Evolutionary conservation across 2,888 invertebrate genomes (phyloP).

Genomic region (Gastrophysa polygoni): DNA sequence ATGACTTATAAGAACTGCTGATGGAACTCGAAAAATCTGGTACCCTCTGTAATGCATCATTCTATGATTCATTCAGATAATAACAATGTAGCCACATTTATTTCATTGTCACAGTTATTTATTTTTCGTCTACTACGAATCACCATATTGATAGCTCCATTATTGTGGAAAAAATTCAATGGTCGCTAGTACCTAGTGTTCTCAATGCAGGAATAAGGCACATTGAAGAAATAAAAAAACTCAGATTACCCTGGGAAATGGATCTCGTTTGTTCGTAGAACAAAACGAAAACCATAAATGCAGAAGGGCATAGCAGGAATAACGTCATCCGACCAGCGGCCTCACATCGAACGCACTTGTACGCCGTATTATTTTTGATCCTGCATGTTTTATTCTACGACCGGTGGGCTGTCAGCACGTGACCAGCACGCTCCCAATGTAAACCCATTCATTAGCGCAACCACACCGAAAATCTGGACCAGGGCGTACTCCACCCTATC

Average conservation of each 20-base stretch:
- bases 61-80: too few species aligned
- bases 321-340: slow-evolving; percentile 42
- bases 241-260: slow-evolving; percentile 9
- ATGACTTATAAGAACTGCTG: too few species aligned
- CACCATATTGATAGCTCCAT: too few species aligned
- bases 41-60: too few species aligned
- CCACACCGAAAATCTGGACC: slow-evolving; percentile 57
- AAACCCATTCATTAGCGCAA: slow-evolving; percentile 61
- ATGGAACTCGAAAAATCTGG: too few species aligned
- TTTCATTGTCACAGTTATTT: too few species aligned
- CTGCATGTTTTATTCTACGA: slow-evolving; percentile 52
- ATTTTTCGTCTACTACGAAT: too few species aligned
- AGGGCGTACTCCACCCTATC: slow-evolving; percentile 19
- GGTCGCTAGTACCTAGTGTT: not conserved
- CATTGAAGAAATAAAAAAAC: slow-evolving; percentile 2
- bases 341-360: slow-evolving; percentile 53
- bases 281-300: slow-evolving; percentile 11
- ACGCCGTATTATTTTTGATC: slow-evolving; percentile 56
- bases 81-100: too few species aligned
- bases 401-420: too few species aligned
- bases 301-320: slow-evolving; percentile 33
- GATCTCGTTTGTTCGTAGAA: slow-evolving; percentile 4
- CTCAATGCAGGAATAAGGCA: too few species aligned
- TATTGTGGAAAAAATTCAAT: too few species aligned
- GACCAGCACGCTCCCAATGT: slow-evolving; percentile 57